phyloP scores from a whole-genome alignment of 2,113 vertebrate species.

The Hypomesus transpacificus region DNA sequence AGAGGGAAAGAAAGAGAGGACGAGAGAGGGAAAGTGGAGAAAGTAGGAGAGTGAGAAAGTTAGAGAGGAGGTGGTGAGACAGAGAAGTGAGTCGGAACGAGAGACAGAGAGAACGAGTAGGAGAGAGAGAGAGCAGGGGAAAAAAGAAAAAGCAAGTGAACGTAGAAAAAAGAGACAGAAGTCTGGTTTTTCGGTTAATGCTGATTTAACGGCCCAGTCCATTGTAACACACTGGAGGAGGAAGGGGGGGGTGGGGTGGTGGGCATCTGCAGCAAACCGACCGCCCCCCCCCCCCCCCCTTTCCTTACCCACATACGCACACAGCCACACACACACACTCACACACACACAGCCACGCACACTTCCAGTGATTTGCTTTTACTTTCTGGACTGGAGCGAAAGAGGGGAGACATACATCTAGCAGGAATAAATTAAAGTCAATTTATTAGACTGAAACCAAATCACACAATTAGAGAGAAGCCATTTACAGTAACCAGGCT shows the following conservation, averaged over 20 bases:
- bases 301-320: neutral
- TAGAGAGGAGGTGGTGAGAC: constrained; percentile 17
- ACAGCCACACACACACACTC: neutral
- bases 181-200: neutral
- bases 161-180: neutral
- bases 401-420: constrained; percentile 39
- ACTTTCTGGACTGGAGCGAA: constrained; percentile 10
- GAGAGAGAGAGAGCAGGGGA: neutral
- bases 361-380: constrained; percentile 17
- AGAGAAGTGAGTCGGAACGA: neutral
- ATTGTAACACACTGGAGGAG: neutral
- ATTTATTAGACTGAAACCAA: constrained; percentile 55
- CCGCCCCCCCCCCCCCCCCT: no score
- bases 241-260: no score
- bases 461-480: constrained; percentile 54
- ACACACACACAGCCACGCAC: no score
- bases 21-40: constrained; percentile 11
- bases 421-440: constrained; percentile 46
- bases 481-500: constrained; percentile 36
- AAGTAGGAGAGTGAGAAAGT: neutral
- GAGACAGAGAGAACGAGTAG: constrained; percentile 20
- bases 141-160: neutral
- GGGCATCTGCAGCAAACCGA: no score
- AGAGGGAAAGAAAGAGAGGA: neutral
- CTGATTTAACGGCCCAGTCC: neutral